Conservation (phyloP, 2,888 invertebrate genomes). For the Dermolepida albohirtum region DNA sequence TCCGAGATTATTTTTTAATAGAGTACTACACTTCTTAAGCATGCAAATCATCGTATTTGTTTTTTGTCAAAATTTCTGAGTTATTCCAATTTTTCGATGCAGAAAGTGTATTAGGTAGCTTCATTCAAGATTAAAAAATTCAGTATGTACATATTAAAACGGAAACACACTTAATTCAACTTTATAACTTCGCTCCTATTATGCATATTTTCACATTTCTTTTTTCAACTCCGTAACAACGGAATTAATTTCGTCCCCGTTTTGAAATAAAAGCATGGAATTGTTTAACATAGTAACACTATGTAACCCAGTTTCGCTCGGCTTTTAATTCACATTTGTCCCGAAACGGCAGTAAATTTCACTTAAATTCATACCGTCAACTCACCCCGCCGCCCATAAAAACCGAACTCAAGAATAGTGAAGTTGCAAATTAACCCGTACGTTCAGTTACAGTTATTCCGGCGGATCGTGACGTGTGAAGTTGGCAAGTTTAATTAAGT, state of each 20-base stretch:
- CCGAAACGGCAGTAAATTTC: constrained; percentile 33
- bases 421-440: constrained; percentile 35
- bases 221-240: background rate
- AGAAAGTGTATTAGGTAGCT: too few species aligned
- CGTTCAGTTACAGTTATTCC: constrained; percentile 29
- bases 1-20: too few species aligned
- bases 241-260: constrained; percentile 16
- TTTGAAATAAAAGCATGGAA: constrained; percentile 12
- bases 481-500: constrained; percentile 54
- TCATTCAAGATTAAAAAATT: too few species aligned
- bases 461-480: constrained; percentile 43
- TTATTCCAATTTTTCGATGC: too few species aligned
- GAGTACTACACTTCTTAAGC: too few species aligned
- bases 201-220: background rate
- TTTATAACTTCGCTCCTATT: background rate
- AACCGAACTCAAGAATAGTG: constrained; percentile 35
- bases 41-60: too few species aligned
- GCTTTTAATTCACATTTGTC: constrained; percentile 34
- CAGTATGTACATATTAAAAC: too few species aligned
- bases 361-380: constrained; percentile 26
- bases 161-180: background rate
- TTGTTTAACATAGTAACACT: constrained; percentile 25
- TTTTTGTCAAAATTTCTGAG: too few species aligned
- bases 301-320: constrained; percentile 21
- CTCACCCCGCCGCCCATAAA: constrained; percentile 17